Base-by-base conservation (phyloP, 1,140 invertebrate genomes). In the Drosophila takahashii region DNA sequence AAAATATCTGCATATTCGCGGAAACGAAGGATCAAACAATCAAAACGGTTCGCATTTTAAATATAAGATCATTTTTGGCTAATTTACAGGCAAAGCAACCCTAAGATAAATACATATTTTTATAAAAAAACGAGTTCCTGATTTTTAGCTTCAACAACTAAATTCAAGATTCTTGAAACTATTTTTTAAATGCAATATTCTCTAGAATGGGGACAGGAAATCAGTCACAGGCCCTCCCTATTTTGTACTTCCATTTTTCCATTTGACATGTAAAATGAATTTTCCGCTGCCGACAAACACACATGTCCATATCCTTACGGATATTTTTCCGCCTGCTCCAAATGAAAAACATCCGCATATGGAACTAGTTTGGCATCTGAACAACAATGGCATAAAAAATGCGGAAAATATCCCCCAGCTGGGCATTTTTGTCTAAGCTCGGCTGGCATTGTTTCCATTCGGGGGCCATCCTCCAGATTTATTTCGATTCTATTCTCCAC, bases 201-300 rank as follows among this genome's bases (percentile, higher is more conserved):
- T 72, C 42, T 36, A 42, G 44, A 67, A 37, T 52, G 79, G 54
- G 27, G 39, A 62, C 47, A 44, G 51, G 60, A 83, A 83, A 84
- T 79, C 79, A 70, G 60, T 65, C 56, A 64, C 50, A 34, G 41
- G 1, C 16, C 16, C 10, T 16, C 47, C 22, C 22, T n/a, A 0
- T 15, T 47, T 36, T 41, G 10, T 61, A 22, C 13, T n/a, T 10
- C 27, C n/a, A 10, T 11, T 41, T 29, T 44, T 37, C 47, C 41
- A 69, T 71, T 74, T 47, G 54, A n/a, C 71, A 69, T 72, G 70
- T 51, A 61, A 79, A 83, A 79, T 87, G 75, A 58, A 69, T 77
- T 77, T 77, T 54, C 41, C 60, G 51, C 42, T 65, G 37, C 45
- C 16, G 29, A 58, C 37, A 42, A 37, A 22, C 53, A 47, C 53